These are phyloP conservation scores for Keiferia lycopersicella DNA, from an alignment of 2,888 invertebrate genomes.

Conservation along the genomic window DNA sequence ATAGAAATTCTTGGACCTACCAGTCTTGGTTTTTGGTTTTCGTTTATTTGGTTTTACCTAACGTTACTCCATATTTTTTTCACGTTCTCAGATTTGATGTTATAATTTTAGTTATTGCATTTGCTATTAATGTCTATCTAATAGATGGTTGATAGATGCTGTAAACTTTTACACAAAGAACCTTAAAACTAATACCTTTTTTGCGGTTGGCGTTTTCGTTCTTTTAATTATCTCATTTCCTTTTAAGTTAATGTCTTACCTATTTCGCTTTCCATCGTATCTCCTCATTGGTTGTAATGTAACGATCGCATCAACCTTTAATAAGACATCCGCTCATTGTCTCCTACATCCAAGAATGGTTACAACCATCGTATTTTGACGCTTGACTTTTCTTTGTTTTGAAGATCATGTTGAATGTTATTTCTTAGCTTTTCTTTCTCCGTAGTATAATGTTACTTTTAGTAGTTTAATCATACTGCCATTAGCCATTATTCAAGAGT, in stretches of 20 bases:
- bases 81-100: not conserved
- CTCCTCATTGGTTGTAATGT: not conserved
- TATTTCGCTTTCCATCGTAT: not conserved
- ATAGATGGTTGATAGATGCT: too few relatives aligned
- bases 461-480: not conserved
- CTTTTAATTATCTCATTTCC: not conserved
- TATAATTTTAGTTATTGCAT: too few relatives aligned
- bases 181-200: too few relatives aligned
- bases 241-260: not conserved
- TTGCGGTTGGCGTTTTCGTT: too few relatives aligned
- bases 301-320: slow-evolving; percentile 1
- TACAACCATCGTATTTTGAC: slow-evolving; percentile 9
- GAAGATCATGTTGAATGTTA: not conserved
- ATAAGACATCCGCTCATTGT: slow-evolving; percentile 24
- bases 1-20: not conserved
- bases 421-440: not conserved
- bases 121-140: too few relatives aligned
- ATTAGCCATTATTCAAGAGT: not conserved
- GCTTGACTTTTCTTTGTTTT: slow-evolving; percentile 4
- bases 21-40: not conserved
- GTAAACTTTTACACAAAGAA: too few relatives aligned
- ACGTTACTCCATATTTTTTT: not conserved
- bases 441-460: not conserved
- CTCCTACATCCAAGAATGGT: slow-evolving; percentile 10
- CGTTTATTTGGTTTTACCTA: not conserved